Evolutionary conservation across 2,113 vertebrate genomes (phyloP).

Genomic region (Myxocyprinus asiaticus): DNA sequence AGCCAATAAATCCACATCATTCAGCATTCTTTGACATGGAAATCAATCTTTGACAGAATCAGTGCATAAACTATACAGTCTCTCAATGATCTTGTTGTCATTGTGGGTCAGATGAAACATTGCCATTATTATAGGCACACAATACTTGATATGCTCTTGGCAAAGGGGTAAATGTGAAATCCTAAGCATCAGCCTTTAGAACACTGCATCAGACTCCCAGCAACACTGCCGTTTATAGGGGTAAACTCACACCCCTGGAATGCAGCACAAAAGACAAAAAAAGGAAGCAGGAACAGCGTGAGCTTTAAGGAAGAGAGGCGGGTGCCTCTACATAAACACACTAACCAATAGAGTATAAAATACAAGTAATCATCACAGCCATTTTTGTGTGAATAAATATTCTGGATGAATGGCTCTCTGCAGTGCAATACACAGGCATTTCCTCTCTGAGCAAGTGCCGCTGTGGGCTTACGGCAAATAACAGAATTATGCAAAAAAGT

Average conservation of each 20-base stretch:
- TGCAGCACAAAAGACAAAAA: background rate
- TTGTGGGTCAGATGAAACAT: background rate
- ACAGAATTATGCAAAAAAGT: conserved; percentile 23
- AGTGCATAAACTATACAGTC: background rate
- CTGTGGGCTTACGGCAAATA: conserved; percentile 40
- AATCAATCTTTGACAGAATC: background rate
- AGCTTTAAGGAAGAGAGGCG: conserved; percentile 26
- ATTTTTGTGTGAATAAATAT: conserved; percentile 45
- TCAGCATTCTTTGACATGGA: background rate
- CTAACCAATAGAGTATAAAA: conserved; percentile 28
- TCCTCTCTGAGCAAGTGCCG: conserved; percentile 7
- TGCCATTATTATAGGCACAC: background rate
- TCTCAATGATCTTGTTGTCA: background rate
- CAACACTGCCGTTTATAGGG: background rate
- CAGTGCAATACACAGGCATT: background rate
- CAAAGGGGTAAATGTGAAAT: conserved; percentile 2
- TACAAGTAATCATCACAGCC: conserved; percentile 31
- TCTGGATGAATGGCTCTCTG: conserved; percentile 15
- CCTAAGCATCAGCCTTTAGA: background rate
- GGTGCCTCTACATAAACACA: conserved; percentile 26
- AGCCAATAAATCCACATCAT: background rate
- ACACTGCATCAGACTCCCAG: background rate
- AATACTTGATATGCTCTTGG: background rate
- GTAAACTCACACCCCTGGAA: conserved; percentile 19
- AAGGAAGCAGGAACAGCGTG: conserved; percentile 17